Evolutionary conservation across 2,797 vertebrate species (phyloP).

Genomic region (Eulemur rubriventer): DNA sequence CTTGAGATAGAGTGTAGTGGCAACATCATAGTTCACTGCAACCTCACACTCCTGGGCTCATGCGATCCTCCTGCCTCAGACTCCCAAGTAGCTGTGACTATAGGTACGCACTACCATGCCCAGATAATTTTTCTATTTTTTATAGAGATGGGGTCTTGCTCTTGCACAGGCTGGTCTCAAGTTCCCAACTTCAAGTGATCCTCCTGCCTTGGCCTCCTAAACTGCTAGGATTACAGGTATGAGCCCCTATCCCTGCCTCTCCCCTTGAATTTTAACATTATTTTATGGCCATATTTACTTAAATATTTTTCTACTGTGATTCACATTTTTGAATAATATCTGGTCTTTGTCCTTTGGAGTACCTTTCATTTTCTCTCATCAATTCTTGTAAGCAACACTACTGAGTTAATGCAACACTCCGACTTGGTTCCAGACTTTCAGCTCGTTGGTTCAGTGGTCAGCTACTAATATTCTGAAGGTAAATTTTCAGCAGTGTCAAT

Average conservation of each 20-base stretch:
- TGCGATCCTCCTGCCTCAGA: neutral
- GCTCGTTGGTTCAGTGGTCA: neutral
- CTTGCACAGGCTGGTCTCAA: neutral
- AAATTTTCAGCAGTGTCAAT: neutral
- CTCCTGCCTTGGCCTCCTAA: neutral
- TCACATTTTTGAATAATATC: neutral
- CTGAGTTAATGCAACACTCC: neutral
- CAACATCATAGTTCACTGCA: neutral
- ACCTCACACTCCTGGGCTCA: neutral
- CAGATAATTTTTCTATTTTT: neutral
- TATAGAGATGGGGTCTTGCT: neutral
- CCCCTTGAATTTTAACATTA: neutral
- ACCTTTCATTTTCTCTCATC: neutral
- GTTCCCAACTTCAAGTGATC: neutral
- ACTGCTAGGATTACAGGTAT: neutral
- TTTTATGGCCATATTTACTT: neutral
- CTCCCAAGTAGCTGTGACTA: neutral
- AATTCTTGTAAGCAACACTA: neutral
- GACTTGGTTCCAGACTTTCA: neutral
- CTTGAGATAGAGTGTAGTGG: neutral
- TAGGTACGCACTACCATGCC: neutral
- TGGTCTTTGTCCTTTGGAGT: neutral
- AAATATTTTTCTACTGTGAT: neutral
- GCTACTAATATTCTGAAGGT: neutral
- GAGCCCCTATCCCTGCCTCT: neutral